Evolutionary conservation across 2,888 invertebrate genomes (phyloP).

Genomic region (Leptodirus hochenwartii): DNA sequence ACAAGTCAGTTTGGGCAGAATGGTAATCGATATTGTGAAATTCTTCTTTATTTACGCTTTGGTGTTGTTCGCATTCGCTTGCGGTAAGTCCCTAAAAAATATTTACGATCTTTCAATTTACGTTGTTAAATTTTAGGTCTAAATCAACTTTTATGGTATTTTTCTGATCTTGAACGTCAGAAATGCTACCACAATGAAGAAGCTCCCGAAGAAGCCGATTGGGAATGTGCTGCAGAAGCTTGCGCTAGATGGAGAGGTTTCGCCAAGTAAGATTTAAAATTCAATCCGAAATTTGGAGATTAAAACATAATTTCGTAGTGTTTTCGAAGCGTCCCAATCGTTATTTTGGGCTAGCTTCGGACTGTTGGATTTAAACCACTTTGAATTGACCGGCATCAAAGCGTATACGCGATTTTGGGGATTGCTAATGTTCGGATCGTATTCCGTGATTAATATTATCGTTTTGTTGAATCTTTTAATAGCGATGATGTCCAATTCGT

Average conservation of each 20-base stretch:
- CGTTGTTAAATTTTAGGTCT: slow-evolving; percentile 30
- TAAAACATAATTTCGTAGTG: slow-evolving; percentile 32
- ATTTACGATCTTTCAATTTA: background rate
- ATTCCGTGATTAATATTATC: slow-evolving; percentile 87
- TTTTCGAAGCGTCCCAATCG: slow-evolving; percentile 89
- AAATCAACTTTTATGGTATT: slow-evolving; percentile 89
- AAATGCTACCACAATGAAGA: slow-evolving; percentile 54
- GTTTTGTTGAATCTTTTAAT: slow-evolving; percentile 85
- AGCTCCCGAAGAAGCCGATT: slow-evolving; percentile 47
- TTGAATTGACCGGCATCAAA: slow-evolving; percentile 76
- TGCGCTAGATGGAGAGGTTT: slow-evolving; percentile 78
- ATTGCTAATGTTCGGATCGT: slow-evolving; percentile 88
- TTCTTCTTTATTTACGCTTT: slow-evolving; percentile 80
- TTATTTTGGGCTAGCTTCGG: slow-evolving; percentile 95
- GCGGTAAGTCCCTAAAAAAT: slow-evolving; percentile 38
- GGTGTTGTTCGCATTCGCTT: slow-evolving; percentile 82
- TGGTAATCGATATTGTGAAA: slow-evolving; percentile 83
- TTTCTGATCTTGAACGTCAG: slow-evolving; percentile 65
- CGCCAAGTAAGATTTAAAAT: slow-evolving; percentile 40
- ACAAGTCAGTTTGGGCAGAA: slow-evolving; percentile 77
- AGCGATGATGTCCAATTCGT: slow-evolving; percentile 97
- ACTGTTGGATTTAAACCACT: slow-evolving; percentile 72
- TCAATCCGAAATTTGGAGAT: no score
- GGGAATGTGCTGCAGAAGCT: slow-evolving; percentile 56
- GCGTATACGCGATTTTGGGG: slow-evolving; percentile 89